A percentile compares a stretch with the other conserved stretches of the same genome.
Evolutionary conservation across 2,888 invertebrate species (phyloP).

Genomic region (Tortricodes alternella): DNA sequence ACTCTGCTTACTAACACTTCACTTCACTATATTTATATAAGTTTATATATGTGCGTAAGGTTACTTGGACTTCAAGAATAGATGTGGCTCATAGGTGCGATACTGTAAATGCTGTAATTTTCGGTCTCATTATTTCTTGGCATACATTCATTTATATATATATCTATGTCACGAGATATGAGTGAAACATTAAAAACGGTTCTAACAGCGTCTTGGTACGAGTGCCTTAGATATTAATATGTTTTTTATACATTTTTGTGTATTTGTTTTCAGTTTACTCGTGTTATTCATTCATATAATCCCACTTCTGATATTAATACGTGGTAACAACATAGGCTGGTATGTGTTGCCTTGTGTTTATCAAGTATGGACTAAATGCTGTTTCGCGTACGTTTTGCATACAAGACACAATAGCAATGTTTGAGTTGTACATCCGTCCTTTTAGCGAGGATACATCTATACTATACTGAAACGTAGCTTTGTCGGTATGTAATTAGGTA

Average conservation of each 20-base stretch:
- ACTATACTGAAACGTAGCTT: no score
- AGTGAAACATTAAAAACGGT: slow-evolving; percentile 41
- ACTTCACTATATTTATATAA: slow-evolving; percentile 60
- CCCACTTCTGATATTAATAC: slow-evolving; percentile 12
- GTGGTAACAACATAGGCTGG: not conserved
- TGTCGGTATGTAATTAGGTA: not conserved
- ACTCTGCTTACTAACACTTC: slow-evolving; percentile 73
- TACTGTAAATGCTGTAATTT: slow-evolving; percentile 73
- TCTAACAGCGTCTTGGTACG: slow-evolving; percentile 82
- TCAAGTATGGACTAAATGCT: not conserved
- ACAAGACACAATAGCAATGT: not conserved
- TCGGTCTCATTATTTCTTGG: slow-evolving; percentile 32
- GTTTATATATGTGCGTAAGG: slow-evolving; percentile 57
- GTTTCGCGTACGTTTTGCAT: not conserved
- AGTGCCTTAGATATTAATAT: slow-evolving; percentile 73
- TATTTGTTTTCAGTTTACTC: slow-evolving; percentile 46
- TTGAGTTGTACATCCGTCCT: not conserved
- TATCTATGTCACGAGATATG: slow-evolving; percentile 16
- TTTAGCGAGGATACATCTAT: not conserved
- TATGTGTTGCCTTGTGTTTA: not conserved
- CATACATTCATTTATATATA: not conserved
- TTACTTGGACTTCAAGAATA: slow-evolving; percentile 82
- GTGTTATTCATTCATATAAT: slow-evolving; percentile 36
- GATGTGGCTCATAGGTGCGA: slow-evolving; percentile 77
- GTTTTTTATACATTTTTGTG: slow-evolving; percentile 46